A percentile compares a stretch with the other conserved stretches of the same genome.
These are phyloP conservation scores for Bombus cullumanus DNA, from an alignment of 1,140 invertebrate species.

Conservation along the genomic window DNA sequence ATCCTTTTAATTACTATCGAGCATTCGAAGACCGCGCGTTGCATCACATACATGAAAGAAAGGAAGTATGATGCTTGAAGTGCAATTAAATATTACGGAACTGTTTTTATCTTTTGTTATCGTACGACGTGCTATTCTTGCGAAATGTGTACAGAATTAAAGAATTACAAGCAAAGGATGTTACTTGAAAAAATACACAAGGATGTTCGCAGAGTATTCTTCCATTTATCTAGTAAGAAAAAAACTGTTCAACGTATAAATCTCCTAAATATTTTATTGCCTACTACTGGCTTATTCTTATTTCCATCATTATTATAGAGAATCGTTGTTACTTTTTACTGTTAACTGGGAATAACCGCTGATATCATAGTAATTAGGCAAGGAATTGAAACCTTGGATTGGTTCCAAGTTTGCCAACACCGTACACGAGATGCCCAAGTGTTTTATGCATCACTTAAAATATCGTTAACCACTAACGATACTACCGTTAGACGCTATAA, in stretches of 20 bases:
- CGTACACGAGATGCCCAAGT: background rate
- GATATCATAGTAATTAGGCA: too few relatives aligned
- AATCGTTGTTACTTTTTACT: background rate
- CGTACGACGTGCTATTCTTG: too few relatives aligned
- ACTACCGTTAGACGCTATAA: background rate
- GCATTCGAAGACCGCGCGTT: background rate
- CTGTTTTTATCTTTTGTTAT: background rate
- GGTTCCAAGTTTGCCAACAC: background rate
- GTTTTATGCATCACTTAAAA: background rate
- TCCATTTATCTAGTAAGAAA: background rate
- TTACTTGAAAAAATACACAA: background rate
- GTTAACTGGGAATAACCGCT: background rate
- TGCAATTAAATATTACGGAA: constrained; percentile 25
- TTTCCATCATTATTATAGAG: background rate
- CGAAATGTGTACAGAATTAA: background rate
- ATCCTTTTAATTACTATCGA: background rate
- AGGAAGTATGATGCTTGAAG: constrained; percentile 15
- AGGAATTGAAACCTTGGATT: background rate
- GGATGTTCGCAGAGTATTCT: background rate
- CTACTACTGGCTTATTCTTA: background rate
- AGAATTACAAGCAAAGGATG: background rate
- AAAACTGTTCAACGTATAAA: background rate
- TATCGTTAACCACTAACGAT: background rate
- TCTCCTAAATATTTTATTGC: too few relatives aligned
- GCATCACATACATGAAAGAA: constrained; percentile 8